These are phyloP conservation scores for Atherinomorus stipes DNA, from an alignment of 2,113 vertebrate genomes.

Conservation along the genomic window DNA sequence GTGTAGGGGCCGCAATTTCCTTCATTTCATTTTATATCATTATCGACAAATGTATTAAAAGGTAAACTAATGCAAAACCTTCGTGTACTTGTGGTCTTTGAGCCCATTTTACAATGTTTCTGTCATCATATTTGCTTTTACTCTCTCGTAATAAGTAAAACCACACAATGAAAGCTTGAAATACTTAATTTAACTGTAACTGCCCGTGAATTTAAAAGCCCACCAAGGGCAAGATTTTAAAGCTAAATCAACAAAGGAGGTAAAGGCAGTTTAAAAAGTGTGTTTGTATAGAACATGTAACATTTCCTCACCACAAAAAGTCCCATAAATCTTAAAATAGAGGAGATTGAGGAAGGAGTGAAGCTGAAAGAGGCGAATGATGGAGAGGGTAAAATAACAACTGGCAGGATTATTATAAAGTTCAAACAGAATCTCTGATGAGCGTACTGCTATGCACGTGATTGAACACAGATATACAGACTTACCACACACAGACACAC, in stretches of 20 bases:
- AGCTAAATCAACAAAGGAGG: neutral
- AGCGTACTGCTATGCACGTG: neutral
- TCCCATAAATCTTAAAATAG: neutral
- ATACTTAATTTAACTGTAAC: constrained; percentile 5
- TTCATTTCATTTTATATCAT: too few species aligned
- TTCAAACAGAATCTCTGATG: neutral
- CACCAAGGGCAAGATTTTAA: neutral
- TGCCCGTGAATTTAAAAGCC: neutral
- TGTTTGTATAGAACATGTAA: neutral
- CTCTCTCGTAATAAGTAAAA: neutral
- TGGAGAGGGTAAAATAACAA: neutral
- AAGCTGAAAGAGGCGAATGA: neutral
- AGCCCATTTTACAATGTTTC: neutral
- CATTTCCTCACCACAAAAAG: neutral
- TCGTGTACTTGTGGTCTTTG: constrained; percentile 3
- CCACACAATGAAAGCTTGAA: neutral
- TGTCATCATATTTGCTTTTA: neutral
- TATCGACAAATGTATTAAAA: too few species aligned
- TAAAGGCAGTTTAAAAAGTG: neutral
- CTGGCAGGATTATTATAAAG: neutral
- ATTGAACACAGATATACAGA: neutral
- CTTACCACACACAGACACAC: constrained; percentile 35
- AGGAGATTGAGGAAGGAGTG: neutral
- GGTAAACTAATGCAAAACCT: neutral
- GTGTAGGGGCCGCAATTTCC: too few species aligned